Percentiles rank a stretch among this genome's conserved stretches.
phyloP scores from a whole-genome alignment of 2,888 invertebrate genomes.

The Orthosia cruda region DNA sequence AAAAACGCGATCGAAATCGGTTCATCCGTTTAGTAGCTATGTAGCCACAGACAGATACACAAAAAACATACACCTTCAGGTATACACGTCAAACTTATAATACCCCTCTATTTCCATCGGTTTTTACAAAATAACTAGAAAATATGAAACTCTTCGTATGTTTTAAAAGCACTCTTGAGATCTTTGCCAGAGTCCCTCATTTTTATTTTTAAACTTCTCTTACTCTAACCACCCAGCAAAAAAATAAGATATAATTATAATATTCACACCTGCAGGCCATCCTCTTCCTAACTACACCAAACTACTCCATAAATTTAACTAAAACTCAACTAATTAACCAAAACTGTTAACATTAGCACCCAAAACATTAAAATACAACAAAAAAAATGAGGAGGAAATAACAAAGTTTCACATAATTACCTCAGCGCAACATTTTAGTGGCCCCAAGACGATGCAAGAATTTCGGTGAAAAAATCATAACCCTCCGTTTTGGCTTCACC shows the following conservation, averaged over 20 bases:
- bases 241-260: not conserved
- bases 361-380: constrained; percentile 34
- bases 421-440: constrained; percentile 49
- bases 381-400: constrained; percentile 52
- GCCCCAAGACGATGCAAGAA: constrained; percentile 47
- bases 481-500: too few relatives aligned
- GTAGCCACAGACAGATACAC: too few relatives aligned
- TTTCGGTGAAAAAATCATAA: constrained; percentile 44
- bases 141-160: too few relatives aligned
- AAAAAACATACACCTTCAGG: too few relatives aligned
- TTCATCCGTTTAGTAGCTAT: too few relatives aligned
- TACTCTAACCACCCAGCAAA: not conserved
- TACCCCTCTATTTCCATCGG: too few relatives aligned
- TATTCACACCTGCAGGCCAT: not conserved
- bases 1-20: too few relatives aligned
- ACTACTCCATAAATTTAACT: constrained; percentile 31
- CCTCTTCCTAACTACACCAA: not conserved
- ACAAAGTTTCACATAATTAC: constrained; percentile 62
- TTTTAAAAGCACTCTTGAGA: not conserved
- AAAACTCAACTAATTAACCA: constrained; percentile 58
- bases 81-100: too few relatives aligned
- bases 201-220: too few relatives aligned
- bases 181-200: not conserved
- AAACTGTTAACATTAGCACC: constrained; percentile 48
- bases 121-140: too few relatives aligned